Conservation (phyloP, 2,113 vertebrate genomes). For the Panthera tigris region DNA sequence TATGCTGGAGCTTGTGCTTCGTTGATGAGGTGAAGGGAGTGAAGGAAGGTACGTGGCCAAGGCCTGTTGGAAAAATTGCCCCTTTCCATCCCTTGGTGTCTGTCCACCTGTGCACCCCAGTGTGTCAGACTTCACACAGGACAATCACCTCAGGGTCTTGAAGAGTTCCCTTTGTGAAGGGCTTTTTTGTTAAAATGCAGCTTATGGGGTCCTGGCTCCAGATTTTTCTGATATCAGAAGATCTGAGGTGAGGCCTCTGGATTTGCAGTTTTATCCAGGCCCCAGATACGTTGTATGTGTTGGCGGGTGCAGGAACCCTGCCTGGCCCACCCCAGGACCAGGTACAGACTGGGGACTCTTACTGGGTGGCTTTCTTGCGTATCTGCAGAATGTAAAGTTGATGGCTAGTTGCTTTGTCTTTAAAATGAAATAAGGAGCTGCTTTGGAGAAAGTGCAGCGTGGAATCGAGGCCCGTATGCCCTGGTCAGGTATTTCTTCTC, state of each 20-base stretch:
- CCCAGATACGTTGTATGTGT: background rate
- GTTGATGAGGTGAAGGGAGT: background rate
- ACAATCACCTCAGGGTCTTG: background rate
- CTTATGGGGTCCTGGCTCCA: background rate
- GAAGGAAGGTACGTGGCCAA: background rate
- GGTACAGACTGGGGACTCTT: no score
- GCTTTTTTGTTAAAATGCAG: background rate
- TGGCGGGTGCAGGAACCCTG: background rate
- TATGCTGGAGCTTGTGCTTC: background rate
- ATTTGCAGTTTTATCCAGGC: background rate
- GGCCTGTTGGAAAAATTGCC: background rate
- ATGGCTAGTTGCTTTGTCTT: background rate
- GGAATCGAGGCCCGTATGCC: background rate
- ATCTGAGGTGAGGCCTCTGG: background rate
- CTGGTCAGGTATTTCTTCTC: background rate
- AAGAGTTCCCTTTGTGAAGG: background rate
- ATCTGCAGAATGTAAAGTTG: background rate
- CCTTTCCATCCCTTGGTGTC: background rate
- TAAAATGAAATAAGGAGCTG: background rate
- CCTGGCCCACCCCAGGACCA: no score
- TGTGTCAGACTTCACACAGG: background rate
- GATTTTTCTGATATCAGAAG: background rate
- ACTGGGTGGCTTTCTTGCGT: background rate
- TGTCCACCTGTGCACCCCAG: background rate
- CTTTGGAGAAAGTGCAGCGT: background rate